Evolutionary conservation across 2,113 vertebrate species (phyloP).

Genomic region (Pica pica): DNA sequence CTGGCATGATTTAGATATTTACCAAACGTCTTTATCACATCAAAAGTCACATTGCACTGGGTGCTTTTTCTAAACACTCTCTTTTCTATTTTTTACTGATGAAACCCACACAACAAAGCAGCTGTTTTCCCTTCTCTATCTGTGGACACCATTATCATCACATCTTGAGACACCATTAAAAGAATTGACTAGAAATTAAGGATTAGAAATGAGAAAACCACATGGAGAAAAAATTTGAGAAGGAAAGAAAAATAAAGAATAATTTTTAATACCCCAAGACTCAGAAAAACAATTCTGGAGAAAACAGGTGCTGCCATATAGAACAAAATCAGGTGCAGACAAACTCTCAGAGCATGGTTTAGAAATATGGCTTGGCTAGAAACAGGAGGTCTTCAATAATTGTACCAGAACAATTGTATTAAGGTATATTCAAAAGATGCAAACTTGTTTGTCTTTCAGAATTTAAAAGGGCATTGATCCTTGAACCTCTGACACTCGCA

Average conservation of each 20-base stretch:
- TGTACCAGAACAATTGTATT: neutral
- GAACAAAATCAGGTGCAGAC: neutral
- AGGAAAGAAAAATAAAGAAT: neutral
- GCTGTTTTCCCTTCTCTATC: neutral
- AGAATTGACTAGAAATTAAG: neutral
- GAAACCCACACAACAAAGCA: neutral
- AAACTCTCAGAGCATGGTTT: neutral
- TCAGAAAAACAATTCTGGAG: neutral
- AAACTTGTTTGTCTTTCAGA: neutral
- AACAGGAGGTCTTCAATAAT: neutral
- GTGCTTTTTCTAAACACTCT: neutral
- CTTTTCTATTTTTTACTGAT: neutral
- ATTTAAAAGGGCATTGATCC: neutral
- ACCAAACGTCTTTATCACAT: neutral
- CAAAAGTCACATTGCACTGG: neutral
- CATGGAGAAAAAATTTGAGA: neutral
- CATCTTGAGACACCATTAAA: neutral
- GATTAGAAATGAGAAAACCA: accelerated
- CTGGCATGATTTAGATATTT: neutral
- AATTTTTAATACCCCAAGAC: neutral
- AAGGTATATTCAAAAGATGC: neutral
- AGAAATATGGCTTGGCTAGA: neutral
- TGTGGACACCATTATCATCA: neutral
- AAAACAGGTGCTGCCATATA: neutral
- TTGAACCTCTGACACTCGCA: neutral